These are phyloP conservation scores for Bombylius discolor DNA, from an alignment of 2,888 invertebrate species.

Conservation along the genomic window DNA sequence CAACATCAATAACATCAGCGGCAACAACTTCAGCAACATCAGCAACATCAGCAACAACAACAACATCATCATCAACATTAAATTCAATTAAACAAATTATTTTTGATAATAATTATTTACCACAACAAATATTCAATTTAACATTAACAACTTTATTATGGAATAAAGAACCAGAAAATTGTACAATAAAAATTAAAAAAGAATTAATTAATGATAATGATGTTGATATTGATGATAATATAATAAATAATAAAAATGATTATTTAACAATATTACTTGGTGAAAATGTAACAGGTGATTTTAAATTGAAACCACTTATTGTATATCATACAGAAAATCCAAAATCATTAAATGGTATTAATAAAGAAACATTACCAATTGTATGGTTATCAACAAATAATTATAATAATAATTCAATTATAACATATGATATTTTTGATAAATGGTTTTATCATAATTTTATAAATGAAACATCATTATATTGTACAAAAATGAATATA, in stretches of 20 bases:
- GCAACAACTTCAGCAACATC: too few species aligned
- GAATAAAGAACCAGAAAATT: neutral
- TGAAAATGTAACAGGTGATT: constrained; percentile 22
- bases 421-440: constrained; percentile 9
- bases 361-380: constrained; percentile 19
- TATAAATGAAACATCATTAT: neutral
- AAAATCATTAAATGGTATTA: constrained; percentile 17
- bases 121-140: neutral
- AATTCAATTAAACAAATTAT: too few species aligned
- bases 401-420: constrained; percentile 15
- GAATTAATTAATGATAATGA: too few species aligned
- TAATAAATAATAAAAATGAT: neutral
- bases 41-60: too few species aligned
- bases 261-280: constrained; percentile 18
- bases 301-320: constrained; percentile 23
- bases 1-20: too few species aligned
- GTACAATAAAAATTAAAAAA: too few species aligned
- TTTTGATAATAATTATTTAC: neutral
- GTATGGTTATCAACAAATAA: constrained; percentile 18
- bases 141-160: neutral
- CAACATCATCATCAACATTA: too few species aligned
- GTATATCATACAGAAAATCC: constrained; percentile 24
- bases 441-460: constrained; percentile 14
- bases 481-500: neutral
- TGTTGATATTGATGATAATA: too few species aligned